These are phyloP conservation scores for Drosophila nigrodunni DNA, from an alignment of 1,140 invertebrate species.

Conservation along the genomic window DNA sequence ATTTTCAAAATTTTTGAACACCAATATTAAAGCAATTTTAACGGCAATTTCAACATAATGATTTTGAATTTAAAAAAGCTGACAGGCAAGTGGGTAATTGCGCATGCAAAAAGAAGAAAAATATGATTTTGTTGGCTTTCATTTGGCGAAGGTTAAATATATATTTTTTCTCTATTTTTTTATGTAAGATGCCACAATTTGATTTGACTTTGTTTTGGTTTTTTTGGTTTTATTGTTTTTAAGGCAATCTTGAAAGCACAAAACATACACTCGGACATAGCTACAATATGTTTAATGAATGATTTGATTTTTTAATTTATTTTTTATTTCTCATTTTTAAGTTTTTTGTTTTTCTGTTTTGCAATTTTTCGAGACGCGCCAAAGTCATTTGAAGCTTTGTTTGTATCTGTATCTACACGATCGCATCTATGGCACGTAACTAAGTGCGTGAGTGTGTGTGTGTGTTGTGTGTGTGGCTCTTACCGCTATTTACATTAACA, in stretches of 20 bases:
- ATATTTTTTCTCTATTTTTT: conserved; percentile 52
- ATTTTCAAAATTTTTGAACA: neutral
- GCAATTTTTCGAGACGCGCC: conserved; percentile 57
- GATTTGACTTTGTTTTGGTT: conserved; percentile 60
- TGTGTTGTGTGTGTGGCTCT: conserved; percentile 60
- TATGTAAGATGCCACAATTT: conserved; percentile 80
- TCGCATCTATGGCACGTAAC: conserved; percentile 74
- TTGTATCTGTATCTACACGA: conserved; percentile 64
- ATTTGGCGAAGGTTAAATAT: conserved; percentile 18
- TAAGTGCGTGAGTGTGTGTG: conserved; percentile 36
- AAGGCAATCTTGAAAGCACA: conserved; percentile 50
- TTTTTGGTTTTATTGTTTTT: conserved; percentile 35
- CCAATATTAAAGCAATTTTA: neutral
- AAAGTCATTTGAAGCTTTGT: conserved; percentile 63
- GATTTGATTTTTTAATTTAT: conserved; percentile 68
- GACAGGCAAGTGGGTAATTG: conserved; percentile 65
- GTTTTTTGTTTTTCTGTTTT: conserved; percentile 27
- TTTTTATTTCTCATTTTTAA: conserved; percentile 28
- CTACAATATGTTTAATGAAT: conserved; percentile 74
- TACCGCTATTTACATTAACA: conserved; percentile 83
- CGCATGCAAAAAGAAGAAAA: conserved; percentile 29
- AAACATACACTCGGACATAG: conserved; percentile 33
- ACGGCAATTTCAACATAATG: conserved; percentile 12
- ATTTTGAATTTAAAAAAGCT: conserved; percentile 15
- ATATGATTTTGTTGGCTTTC: conserved; percentile 19